A percentile compares a stretch with the other conserved stretches of the same genome.
Evolutionary conservation across 2,113 vertebrate species (phyloP).

Genomic region (Oreocharis arfaki): DNA sequence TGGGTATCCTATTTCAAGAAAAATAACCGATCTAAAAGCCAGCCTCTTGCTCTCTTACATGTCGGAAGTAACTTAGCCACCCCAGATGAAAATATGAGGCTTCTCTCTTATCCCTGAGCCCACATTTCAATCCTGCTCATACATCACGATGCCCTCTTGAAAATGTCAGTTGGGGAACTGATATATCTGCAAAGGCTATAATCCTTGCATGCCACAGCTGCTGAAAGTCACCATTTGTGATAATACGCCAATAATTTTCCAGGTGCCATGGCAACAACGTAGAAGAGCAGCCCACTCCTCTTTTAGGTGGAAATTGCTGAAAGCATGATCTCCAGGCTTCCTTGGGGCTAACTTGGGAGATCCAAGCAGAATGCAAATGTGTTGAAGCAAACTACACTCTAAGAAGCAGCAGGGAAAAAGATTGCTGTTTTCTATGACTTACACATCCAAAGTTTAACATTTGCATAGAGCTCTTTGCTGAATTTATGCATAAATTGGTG

Average conservation of each 20-base stretch:
- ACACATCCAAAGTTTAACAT: not conserved
- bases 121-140: not conserved
- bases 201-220: not conserved
- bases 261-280: not conserved
- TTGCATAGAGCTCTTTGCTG: not conserved
- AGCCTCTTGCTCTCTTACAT: not conserved
- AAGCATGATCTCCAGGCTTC: not conserved
- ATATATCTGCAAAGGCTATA: not conserved
- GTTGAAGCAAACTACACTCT: not conserved
- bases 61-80: not conserved
- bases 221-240: not conserved
- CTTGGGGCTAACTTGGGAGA: not conserved
- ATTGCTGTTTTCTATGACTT: not conserved
- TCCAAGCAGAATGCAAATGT: not conserved
- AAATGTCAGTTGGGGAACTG: not conserved
- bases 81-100: not conserved
- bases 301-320: fast-evolving
- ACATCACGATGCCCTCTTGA: not conserved
- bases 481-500: not conserved
- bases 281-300: not conserved
- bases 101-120: not conserved
- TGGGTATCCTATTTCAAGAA: not conserved
- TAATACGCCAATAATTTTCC: slow-evolving; percentile 8
- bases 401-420: not conserved
- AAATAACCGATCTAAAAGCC: not conserved